Evolutionary conservation across 2,888 invertebrate species (phyloP), one percentile per base, ranked within the genome.

Genomic region (Dynastes tityus): DNA sequence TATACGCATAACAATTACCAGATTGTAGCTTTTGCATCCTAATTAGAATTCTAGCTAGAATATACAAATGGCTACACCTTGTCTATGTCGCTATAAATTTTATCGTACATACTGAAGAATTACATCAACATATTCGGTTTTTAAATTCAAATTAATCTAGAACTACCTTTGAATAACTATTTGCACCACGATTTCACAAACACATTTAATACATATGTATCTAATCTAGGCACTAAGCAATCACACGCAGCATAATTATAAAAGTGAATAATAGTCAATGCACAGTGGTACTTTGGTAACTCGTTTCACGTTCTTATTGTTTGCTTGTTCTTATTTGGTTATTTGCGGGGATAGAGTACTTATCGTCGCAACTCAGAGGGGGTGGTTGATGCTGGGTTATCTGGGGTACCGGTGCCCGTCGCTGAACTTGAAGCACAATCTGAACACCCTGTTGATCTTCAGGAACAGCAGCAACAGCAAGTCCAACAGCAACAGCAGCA

Each of bases 361-460:
- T 89, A 89, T 86, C 89, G 89, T 82, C 89, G 89, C 87, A 89
- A 89, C 87, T 89, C 89, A 83, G 88, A 89, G 84, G 89, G 88
- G 85, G 88, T 88, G 85, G 89, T 89, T 85, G 89, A 89, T 86
- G 87, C 87, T 83, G 88, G 87, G 85, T 86, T 88, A 85, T 85
- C 87, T 83, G 87, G 86, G 82, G 88, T 88, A 84, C 88, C 88
- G 82, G 88, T 88, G 84, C 88, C 89, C 84, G 88, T 88, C 82
- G 86, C 87, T 83, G 88, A 89, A 86, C 84, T 89, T 83, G 84
- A 84, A 83, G 87, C 87, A 82, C 87, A 87, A 87, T 86, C 86
- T 87, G 86, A 87, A 85, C 85, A 85, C 81, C 84, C 82, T 82
- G 82, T 84, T 85, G 81, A 83, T 83, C 83, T 82, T 82, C 85